These are phyloP conservation scores for Haliclystus octoradiatus DNA, from an alignment of 30 jellyfish, hydroid and myxozoan genomes.

Conservation along the genomic window DNA sequence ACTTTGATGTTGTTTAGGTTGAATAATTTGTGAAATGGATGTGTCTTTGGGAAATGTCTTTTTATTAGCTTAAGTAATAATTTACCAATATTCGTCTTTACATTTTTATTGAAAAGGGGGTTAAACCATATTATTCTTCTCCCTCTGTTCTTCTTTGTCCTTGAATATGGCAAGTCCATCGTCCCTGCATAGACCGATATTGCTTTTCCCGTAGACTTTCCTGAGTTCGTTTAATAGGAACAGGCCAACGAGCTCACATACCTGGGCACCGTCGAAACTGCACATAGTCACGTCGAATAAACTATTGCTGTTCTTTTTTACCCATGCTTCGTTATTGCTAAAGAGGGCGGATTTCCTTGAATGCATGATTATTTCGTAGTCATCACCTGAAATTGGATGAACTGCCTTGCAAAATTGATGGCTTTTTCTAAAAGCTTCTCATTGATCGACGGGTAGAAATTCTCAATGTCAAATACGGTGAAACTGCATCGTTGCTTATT, in stretches of 20 bases:
- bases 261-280: conserved; percentile 39
- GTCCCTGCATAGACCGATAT: conserved; percentile 48
- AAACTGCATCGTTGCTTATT: background rate
- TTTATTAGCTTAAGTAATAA: no score
- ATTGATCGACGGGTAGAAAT: background rate
- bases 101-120: no score
- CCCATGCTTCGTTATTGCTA: conserved; percentile 23
- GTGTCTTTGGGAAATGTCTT: no score
- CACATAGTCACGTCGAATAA: conserved; percentile 51
- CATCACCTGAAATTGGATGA: background rate
- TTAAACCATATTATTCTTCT: no score
- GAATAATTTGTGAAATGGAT: no score
- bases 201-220: conserved; percentile 14
- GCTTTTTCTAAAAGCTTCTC: background rate
- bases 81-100: no score
- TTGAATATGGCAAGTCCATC: conserved; percentile 45
- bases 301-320: conserved; percentile 17
- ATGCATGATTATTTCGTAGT: background rate
- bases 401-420: background rate
- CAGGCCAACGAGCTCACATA: conserved; percentile 51
- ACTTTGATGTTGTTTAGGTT: no score
- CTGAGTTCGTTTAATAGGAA: conserved; percentile 20
- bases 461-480: background rate
- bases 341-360: conserved; percentile 46
- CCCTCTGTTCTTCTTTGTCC: conserved; percentile 18